These are phyloP conservation scores for Amblyjoppa proteus DNA, from an alignment of 2,888 invertebrate species.

Conservation along the genomic window DNA sequence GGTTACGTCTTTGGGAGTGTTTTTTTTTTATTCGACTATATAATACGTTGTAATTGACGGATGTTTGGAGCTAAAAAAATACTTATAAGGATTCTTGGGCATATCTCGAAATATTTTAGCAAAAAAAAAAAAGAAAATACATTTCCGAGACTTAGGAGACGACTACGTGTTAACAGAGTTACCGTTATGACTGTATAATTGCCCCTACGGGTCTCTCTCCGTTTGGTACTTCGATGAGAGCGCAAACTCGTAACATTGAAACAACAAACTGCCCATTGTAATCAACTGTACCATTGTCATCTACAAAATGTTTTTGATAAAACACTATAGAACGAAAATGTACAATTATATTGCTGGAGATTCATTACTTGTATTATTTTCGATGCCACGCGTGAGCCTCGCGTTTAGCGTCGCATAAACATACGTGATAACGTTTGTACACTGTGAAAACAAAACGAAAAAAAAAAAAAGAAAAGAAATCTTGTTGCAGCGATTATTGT, in stretches of 20 bases:
- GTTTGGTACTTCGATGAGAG: conserved; percentile 40
- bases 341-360: conserved; percentile 61
- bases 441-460: conserved; percentile 39
- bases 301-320: conserved; percentile 47
- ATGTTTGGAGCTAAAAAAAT: not conserved
- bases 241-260: conserved; percentile 79
- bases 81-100: not conserved
- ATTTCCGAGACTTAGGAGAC: conserved; percentile 45
- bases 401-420: conserved; percentile 42
- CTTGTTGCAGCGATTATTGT: conserved; percentile 34
- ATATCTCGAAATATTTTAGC: conserved; percentile 12
- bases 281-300: conserved; percentile 65
- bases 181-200: conserved; percentile 66
- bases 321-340: conserved; percentile 60
- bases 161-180: conserved; percentile 63
- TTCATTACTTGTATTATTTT: conserved; percentile 62
- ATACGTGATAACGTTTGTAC: conserved; percentile 60
- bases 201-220: not conserved
- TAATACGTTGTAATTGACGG: not conserved
- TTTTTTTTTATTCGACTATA: not conserved
- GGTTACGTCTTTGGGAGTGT: not conserved
- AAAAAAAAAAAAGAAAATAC: not conserved
- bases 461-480: conserved; percentile 28
- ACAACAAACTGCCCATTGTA: conserved; percentile 76
- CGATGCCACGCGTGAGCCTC: conserved; percentile 5